Conservation (phyloP, 2,888 invertebrate species). For the Drosophila anceps region DNA sequence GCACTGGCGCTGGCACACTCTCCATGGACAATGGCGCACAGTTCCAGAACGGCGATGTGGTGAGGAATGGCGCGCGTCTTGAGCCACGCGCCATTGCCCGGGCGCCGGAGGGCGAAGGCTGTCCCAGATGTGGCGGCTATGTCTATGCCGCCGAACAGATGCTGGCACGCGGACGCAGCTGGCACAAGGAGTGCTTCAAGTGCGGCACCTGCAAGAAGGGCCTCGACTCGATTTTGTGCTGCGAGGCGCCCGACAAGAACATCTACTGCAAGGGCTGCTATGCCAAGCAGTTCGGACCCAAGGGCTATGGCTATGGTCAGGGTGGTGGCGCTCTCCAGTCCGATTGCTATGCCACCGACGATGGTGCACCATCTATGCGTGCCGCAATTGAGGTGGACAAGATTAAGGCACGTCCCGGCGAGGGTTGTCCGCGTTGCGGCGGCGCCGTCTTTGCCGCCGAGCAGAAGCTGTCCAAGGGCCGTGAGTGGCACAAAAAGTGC, state of each 20-base stretch:
- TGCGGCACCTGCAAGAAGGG: conserved; percentile 94
- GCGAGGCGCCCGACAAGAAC: conserved; percentile 97
- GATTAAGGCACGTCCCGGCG: conserved; percentile 93
- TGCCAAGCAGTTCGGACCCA: conserved; percentile 98
- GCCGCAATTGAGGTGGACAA: conserved; percentile 92
- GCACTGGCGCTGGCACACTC: conserved; percentile 74
- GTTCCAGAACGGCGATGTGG: conserved; percentile 76
- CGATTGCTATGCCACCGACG: conserved; percentile 92
- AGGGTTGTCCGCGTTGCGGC: conserved; percentile 95
- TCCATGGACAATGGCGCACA: conserved; percentile 77
- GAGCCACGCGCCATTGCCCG: conserved; percentile 91
- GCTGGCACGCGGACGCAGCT: conserved; percentile 87
- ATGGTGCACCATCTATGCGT: conserved; percentile 86
- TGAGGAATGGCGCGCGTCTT: conserved; percentile 88
- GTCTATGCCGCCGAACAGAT: conserved; percentile 99
- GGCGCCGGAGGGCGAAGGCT: conserved; percentile 94
- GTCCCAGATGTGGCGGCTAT: conserved; percentile 96
- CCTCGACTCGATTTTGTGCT: conserved; percentile 95
- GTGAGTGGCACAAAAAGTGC: conserved; percentile 97
- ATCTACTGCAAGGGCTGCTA: conserved; percentile 99
- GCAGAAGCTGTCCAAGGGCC: conserved; percentile 95
- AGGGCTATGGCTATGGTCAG: conserved; percentile 98
- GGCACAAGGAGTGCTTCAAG: conserved; percentile 98
- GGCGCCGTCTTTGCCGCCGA: conserved; percentile 97
- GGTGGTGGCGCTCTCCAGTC: conserved; percentile 97